These are phyloP conservation scores for Cataglyphis livida DNA, from an alignment of 2,888 invertebrate genomes.

Conservation along the genomic window DNA sequence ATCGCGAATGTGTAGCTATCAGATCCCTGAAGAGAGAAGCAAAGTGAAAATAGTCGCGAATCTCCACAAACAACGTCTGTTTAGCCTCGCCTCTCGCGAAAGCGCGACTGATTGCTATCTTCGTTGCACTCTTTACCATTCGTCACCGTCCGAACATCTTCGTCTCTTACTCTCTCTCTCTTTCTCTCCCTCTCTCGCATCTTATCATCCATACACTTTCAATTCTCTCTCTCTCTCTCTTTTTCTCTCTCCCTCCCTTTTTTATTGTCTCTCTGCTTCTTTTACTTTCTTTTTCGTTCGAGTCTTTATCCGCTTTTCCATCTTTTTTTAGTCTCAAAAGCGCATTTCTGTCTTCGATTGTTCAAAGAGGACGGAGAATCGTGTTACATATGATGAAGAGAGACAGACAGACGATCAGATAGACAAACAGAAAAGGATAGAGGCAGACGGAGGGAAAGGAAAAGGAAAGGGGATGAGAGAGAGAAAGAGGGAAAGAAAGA, in stretches of 20 bases:
- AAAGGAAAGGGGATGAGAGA: background rate
- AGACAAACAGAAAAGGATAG: background rate
- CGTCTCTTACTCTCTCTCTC: slow-evolving; percentile 25
- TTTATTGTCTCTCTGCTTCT: background rate
- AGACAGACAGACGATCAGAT: background rate
- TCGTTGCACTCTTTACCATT: slow-evolving; percentile 51
- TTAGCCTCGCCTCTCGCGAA: slow-evolving; percentile 61
- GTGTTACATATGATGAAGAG: background rate
- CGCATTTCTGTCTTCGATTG: background rate
- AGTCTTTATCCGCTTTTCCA: background rate
- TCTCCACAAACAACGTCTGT: slow-evolving; percentile 38
- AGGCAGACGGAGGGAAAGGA: background rate
- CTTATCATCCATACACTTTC: background rate
- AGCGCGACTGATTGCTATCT: slow-evolving; percentile 55
- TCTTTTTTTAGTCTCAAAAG: slow-evolving; percentile 15
- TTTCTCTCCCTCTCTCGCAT: background rate
- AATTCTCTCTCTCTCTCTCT: slow-evolving; percentile 5
- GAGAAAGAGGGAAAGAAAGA: background rate
- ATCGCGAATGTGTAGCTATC: background rate
- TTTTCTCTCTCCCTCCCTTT: background rate
- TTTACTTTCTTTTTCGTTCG: background rate
- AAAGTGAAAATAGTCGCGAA: slow-evolving; percentile 45
- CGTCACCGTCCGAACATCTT: slow-evolving; percentile 31
- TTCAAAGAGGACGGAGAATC: background rate
- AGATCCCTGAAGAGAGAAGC: background rate